These are phyloP conservation scores for Aselliscus stoliczkanus DNA, from an alignment of 2,797 vertebrate species.

Conservation along the genomic window DNA sequence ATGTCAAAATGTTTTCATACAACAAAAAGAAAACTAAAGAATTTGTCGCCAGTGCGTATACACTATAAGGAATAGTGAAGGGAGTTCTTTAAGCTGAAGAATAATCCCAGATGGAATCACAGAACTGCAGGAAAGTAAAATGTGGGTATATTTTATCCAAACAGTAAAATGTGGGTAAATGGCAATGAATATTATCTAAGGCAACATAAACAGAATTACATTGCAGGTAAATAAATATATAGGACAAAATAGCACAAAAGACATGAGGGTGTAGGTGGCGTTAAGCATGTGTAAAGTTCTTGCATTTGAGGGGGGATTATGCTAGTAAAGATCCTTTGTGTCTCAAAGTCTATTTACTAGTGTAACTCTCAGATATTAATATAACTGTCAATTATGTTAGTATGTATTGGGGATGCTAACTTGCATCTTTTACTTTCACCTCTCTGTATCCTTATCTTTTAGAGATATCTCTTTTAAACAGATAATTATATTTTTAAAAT, in stretches of 20 bases:
- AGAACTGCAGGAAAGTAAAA: too few species aligned
- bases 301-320: too few species aligned
- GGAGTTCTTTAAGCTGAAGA: neutral
- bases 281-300: too few species aligned
- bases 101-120: too few species aligned
- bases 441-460: neutral
- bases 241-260: too few species aligned
- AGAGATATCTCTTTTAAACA: neutral
- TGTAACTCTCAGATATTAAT: too few species aligned
- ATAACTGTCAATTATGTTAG: neutral
- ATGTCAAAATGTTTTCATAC: neutral
- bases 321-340: neutral
- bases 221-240: neutral
- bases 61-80: neutral
- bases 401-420: neutral
- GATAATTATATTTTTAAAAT: neutral
- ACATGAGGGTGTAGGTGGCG: fast-evolving
- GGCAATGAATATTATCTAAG: neutral
- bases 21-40: neutral
- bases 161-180: fast-evolving
- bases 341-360: neutral
- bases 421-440: neutral
- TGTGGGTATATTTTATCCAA: fast-evolving
- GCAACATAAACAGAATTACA: neutral
- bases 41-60: too few species aligned